Evolutionary conservation across 2,888 invertebrate species (phyloP).

Genomic region (Galerucella calmariensis): DNA sequence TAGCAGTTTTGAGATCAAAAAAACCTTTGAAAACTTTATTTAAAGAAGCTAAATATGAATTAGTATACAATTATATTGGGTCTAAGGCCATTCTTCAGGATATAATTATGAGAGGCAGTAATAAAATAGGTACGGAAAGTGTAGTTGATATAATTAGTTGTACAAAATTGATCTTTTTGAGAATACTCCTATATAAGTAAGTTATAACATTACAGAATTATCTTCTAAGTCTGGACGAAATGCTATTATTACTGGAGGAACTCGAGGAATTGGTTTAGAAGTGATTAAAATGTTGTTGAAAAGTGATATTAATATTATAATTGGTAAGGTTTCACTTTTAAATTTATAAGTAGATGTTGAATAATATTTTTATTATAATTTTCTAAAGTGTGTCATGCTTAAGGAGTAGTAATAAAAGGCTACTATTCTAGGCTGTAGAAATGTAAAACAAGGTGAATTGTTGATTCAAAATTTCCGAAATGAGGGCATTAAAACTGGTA

Average conservation of each 20-base stretch:
- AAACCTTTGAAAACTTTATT: constrained; percentile 68
- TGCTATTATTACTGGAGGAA: constrained; percentile 88
- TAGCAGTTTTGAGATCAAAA: constrained; percentile 65
- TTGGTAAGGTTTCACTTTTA: constrained; percentile 67
- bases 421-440: constrained; percentile 74
- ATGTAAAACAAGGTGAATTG: constrained; percentile 69
- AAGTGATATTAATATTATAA: constrained; percentile 80
- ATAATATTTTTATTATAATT: too few species aligned
- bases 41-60: constrained; percentile 67
- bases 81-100: constrained; percentile 71
- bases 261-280: constrained; percentile 84
- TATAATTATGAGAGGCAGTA: constrained; percentile 68
- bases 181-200: neutral
- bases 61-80: constrained; percentile 72
- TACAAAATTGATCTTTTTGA: too few species aligned
- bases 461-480: constrained; percentile 66
- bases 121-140: constrained; percentile 66
- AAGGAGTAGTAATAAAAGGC: too few species aligned
- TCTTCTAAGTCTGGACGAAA: constrained; percentile 71
- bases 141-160: neutral
- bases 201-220: constrained; percentile 43
- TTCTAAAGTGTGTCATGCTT: too few species aligned
- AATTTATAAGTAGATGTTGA: neutral
- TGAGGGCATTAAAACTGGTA: constrained; percentile 69
- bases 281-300: constrained; percentile 80